Base-by-base conservation (phyloP, 2,888 invertebrate genomes). In the Eupithecia centaureata region DNA sequence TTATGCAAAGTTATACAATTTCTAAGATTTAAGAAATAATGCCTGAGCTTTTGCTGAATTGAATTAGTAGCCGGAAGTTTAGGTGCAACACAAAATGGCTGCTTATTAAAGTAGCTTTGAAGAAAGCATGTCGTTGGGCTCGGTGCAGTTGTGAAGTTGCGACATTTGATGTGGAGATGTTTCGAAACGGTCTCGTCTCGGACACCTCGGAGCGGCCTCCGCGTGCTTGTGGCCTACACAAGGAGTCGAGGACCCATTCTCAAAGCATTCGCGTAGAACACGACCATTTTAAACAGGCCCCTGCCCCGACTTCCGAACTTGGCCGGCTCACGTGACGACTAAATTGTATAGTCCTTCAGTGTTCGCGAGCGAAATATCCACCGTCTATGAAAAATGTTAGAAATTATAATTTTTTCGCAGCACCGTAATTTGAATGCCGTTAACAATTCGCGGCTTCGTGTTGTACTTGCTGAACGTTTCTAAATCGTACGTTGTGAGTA, bases 381-480 rank as follows among this genome's bases (percentile, higher is more conserved):
- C 76, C 74, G 71, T 75, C 76, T 75, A 71, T 74, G 74, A 74
- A 77, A 76, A 77, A 76, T 74, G 73, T 76, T 76, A 75, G 77
- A 79, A 78, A 76, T 77, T 77, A 78, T 76, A 74, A 79, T 79
- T 79, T 72, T 67, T 73, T 73, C 76, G 71, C 75, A 68, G 77
- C 80, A 78, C 78, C 73, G 76, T 81, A 80, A 82, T 82, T 82
- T 61, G 78, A 35, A 74, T 63, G 65, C 76, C 74, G 76, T 78
- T 79, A 81, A 78, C 73, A 73, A 76, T 80, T 73, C 66, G 42
- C 73, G 70, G 75, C 76, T 75, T 76, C 77, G 74, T 72, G 73
- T 76, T 66, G 47, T 22, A 18, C 22, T 69, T 65, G 72, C 73
- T 75, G 75, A 77, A 75, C 68, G 68, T 75, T 77, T 5, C 73